Evolutionary conservation across 2,797 vertebrate species (phyloP).

Genomic region (Leucoraja ocellata): DNA sequence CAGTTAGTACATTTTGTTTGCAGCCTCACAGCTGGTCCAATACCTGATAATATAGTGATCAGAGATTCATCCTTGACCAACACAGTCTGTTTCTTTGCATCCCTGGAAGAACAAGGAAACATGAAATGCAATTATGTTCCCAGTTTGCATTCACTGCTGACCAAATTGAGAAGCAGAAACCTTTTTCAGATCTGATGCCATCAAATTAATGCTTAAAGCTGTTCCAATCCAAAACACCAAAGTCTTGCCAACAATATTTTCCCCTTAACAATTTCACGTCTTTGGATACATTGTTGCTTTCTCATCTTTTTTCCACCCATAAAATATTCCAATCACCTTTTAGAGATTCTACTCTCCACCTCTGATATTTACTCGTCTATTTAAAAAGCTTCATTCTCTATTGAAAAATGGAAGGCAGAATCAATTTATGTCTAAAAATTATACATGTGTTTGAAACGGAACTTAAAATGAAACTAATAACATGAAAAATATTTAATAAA

Average conservation of each 20-base stretch:
- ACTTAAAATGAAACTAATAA: too few species aligned
- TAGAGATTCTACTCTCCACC: neutral
- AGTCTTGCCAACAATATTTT: neutral
- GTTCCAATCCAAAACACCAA: too few species aligned
- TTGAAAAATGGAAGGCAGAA: neutral
- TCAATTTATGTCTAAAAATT: neutral
- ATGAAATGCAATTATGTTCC: neutral
- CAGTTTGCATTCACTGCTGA: neutral
- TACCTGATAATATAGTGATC: conserved; percentile 81
- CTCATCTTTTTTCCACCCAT: neutral
- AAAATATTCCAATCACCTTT: neutral
- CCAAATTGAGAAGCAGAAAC: too few species aligned
- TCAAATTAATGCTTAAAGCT: too few species aligned
- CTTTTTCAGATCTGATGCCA: too few species aligned
- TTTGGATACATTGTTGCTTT: neutral
- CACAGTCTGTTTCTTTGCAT: conserved; percentile 77
- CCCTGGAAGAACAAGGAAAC: conserved; percentile 60
- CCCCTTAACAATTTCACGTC: neutral
- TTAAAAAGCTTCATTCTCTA: neutral
- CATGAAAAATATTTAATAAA: too few species aligned
- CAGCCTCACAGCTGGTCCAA: conserved; percentile 33
- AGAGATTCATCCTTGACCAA: conserved; percentile 88
- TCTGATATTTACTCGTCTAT: too few species aligned
- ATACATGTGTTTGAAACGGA: neutral
- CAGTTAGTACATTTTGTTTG: neutral